A percentile compares a stretch with the other conserved stretches of the same genome.
phyloP scores from a whole-genome alignment of 2,888 invertebrate genomes.

The Dicycla oo region DNA sequence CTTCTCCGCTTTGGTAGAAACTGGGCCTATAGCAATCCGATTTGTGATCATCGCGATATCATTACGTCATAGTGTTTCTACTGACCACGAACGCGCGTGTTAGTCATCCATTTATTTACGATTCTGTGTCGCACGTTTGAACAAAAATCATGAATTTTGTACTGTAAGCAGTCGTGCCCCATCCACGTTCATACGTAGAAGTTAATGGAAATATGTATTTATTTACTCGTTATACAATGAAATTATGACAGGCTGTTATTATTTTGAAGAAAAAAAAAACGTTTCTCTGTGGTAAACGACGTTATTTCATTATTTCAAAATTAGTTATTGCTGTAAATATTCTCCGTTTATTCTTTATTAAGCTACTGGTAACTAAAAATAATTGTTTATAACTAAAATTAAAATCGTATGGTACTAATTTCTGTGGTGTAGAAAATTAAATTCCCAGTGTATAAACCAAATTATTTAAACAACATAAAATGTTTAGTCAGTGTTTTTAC shows the following conservation, averaged over 20 bases:
- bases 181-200: conserved; percentile 49
- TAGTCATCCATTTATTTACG: conserved; percentile 30
- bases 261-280: neutral
- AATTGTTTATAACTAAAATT: conserved; percentile 30
- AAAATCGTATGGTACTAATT: conserved; percentile 54
- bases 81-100: no score
- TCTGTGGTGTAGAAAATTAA: conserved; percentile 49
- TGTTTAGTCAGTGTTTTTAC: conserved; percentile 46
- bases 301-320: neutral
- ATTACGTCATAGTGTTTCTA: no score
- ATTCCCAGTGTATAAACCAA: conserved; percentile 44
- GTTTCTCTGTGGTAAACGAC: neutral
- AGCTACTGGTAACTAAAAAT: conserved; percentile 17
- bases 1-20: neutral
- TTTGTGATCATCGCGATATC: no score
- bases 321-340: conserved; percentile 25
- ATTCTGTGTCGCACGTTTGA: conserved; percentile 43
- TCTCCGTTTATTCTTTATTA: conserved; percentile 4
- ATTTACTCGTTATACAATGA: conserved; percentile 15
- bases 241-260: neutral
- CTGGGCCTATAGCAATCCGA: no score
- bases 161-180: conserved; percentile 67
- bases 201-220: conserved; percentile 20
- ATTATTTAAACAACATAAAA: conserved; percentile 44
- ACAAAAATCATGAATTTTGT: conserved; percentile 53